Percentiles rank a stretch among this genome's conserved stretches.
Evolutionary conservation across 2,113 vertebrate genomes (phyloP).

Genomic region (Lampris megalopsis): DNA sequence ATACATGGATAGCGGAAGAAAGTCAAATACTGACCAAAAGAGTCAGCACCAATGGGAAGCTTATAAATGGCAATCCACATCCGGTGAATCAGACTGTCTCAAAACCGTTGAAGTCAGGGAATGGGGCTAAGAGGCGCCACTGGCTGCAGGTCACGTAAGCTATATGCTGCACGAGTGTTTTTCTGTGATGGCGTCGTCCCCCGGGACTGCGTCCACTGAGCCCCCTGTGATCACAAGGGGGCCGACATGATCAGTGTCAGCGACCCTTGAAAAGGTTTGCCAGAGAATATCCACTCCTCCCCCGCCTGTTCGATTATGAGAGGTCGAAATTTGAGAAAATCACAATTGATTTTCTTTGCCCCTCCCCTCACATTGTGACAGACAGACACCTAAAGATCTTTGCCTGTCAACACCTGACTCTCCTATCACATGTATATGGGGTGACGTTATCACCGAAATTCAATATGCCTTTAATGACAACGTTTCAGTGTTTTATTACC

Average conservation of each 20-base stretch:
- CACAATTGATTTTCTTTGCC: slow-evolving; percentile 66
- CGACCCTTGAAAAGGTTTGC: slow-evolving; percentile 27
- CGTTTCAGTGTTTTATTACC: not conserved
- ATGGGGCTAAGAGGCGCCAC: slow-evolving; percentile 60
- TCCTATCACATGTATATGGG: slow-evolving; percentile 1
- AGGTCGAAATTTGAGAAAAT: slow-evolving; percentile 40
- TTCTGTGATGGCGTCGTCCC: slow-evolving; percentile 68
- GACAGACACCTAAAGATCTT: slow-evolving; percentile 13
- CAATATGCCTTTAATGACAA: slow-evolving; percentile 3
- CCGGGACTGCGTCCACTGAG: slow-evolving; percentile 64
- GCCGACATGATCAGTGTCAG: slow-evolving; percentile 47
- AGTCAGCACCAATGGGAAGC: too few relatives aligned
- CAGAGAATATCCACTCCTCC: slow-evolving; percentile 53
- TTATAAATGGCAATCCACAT: too few relatives aligned
- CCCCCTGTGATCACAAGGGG: slow-evolving; percentile 66
- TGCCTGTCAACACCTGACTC: not conserved
- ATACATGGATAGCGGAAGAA: too few relatives aligned
- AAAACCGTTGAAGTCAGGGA: slow-evolving; percentile 70
- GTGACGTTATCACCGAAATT: not conserved
- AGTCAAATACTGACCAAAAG: too few relatives aligned
- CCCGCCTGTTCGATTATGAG: slow-evolving; percentile 51
- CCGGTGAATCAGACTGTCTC: not conserved
- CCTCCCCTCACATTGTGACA: slow-evolving; percentile 32
- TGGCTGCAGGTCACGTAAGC: slow-evolving; percentile 73
- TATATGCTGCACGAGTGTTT: slow-evolving; percentile 71